Evolutionary conservation across 2,888 invertebrate species (phyloP), one percentile per base, ranked within the genome.

Genomic region (Pheosia tremula): DNA sequence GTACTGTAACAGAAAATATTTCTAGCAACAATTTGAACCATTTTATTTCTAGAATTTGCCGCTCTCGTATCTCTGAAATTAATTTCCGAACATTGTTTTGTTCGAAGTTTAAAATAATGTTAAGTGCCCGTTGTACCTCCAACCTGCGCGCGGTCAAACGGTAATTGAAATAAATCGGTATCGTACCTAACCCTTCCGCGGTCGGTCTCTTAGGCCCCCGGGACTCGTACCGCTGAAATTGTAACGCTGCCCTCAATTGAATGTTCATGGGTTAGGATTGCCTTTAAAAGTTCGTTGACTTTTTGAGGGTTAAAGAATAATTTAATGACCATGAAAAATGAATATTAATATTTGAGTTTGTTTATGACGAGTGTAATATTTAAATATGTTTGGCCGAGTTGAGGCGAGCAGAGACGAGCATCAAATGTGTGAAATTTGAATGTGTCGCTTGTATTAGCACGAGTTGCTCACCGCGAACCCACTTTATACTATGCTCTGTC

Each of bases 251-350:
- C 68, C 68, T 58, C 76, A 84, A 86, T 85, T 83, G 81, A 81
- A 83, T 81, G 80, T 77, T 78, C 78, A 81, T 80, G 77, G 81
- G 78, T 80, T 76, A 69, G 69, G 70, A 77, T 74, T 77, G 66
- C 62, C 66, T 72, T 70, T 62, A 65, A 72, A 71, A 62, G 64
- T 68, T 24, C 45, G 47, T 59, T 38, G 41, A n/a, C 55, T 67
- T 64, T 72, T 62, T 71, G 64, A 45, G 24, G 47, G 52, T 43
- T 59, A 56, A 57, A 47, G 54, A 53, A 37, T 36, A 37, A 37
- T 53, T 53, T 53, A 47, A 47, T 52, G 24, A 52, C 6, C 3
- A 13, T n/a, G 53, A 13, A 53, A 37, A 53, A 37, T 53, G 37
- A 37, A 9, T 24, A 24, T 24, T 24, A 24, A 24, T 24, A 24